Base-by-base conservation (phyloP, 2,113 vertebrate species). In the Nematolebias whitei region DNA sequence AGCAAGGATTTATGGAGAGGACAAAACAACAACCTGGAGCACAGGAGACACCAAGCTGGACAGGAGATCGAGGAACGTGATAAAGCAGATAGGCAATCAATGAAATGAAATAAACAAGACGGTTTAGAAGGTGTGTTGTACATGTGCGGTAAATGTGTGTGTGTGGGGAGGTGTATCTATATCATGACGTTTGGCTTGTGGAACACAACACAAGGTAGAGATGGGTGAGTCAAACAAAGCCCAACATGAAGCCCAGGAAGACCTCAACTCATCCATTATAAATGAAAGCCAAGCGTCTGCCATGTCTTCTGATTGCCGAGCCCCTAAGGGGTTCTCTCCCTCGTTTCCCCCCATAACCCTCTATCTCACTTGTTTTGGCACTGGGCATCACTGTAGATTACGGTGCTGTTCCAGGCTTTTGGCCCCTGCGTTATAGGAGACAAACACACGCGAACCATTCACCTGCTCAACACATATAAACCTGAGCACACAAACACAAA, bases 221-320 rank as follows among this genome's bases (percentile, higher is more conserved):
- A 63, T 65, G 54, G 79, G 61, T 70, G 78, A 78, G 72, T 69
- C 66, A 29, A 84, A 81, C 75, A 48, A 49, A 77, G 54, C 70
- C 80, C 82, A 74, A 66, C 55, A 60, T 80, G 80, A 77, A 80
- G 64, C 8, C 10, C 63, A 75, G 71, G 52, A 70, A 82, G 83
- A 83, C 83, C 79, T 84, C 69, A 65, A 65, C 87, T 90, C 90
- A 90, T 90, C 83, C 68, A 87, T 90, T 88, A 90, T 88, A 84
- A 84, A 76, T 78, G 79, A 84, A 74, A 85, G 85, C 79, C 87
- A 88, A 89, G 73, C 74, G 70, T 76, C 85, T 84, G 87, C 85
- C 87, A 86, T 90, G 85, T 89, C 80, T 85, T 69, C 79, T 85
- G 83, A 87, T 85, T 88, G 85, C 81, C 24, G 68, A 80, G 78